Evolutionary conservation across 2,888 invertebrate species (phyloP).

Genomic region (Blastobasis adustella): DNA sequence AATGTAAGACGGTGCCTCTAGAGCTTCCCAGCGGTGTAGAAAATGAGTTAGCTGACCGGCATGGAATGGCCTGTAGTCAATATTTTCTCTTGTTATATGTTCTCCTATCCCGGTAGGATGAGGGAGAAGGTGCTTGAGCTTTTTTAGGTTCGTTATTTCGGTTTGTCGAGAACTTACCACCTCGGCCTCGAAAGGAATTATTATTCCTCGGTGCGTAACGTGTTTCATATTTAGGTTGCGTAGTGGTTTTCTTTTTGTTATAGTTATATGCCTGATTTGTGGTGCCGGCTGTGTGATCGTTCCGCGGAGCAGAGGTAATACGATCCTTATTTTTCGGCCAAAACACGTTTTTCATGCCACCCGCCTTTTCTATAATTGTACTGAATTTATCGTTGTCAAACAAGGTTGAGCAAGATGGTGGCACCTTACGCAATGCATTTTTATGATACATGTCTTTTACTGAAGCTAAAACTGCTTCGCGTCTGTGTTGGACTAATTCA

Average conservation of each 20-base stretch:
- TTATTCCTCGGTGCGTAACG: not conserved
- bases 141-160: not conserved
- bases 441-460: slow-evolving; percentile 8
- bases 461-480: slow-evolving; percentile 2
- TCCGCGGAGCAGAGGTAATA: no score
- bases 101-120: no score
- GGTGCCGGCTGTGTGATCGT: no score
- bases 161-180: not conserved
- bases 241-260: not conserved
- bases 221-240: not conserved
- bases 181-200: not conserved
- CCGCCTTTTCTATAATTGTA: not conserved
- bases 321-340: not conserved
- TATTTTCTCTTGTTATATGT: not conserved
- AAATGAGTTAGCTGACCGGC: not conserved
- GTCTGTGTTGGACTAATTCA: slow-evolving; percentile 7
- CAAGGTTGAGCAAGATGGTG: slow-evolving; percentile 3
- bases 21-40: not conserved
- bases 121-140: no score
- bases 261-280: not conserved
- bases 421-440: slow-evolving; percentile 4
- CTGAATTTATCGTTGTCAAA: not conserved
- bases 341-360: slow-evolving; percentile 1
- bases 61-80: not conserved
- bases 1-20: not conserved